Base-by-base conservation (phyloP, 2,888 invertebrate species). In the Dryococelus australis region DNA sequence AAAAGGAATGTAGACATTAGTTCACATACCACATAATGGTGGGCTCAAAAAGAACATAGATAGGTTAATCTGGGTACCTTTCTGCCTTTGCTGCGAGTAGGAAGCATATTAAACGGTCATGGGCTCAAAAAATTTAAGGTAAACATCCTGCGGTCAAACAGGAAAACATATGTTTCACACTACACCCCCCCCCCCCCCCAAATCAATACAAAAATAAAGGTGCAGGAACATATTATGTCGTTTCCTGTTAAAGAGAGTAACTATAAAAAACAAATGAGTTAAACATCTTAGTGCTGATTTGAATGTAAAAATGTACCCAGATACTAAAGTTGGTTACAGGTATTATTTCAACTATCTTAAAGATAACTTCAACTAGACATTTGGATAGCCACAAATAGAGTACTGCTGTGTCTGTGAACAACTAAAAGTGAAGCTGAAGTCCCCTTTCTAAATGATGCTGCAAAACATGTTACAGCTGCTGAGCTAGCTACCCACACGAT, bases 321-420 rank as follows among this genome's bases (percentile, higher is more conserved):
- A 47, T 65, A 83, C 85, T 28, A 88, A 88, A 53, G 89, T 90
- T 84, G 89, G 84, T 28, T 90, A 89, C 43, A 35, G 88, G 26
- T 90, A 87, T 87, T 88, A 88, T 86, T 85, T 85, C 27, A 89
- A 88, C 65, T 87, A 88, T 85, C 90, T 89, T 85, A 87, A 86
- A 65, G 87, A 89, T 85, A 89, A 90, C 80, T 89, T 89, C 79
- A 84, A 85, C 78, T 87, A 87, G 20, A 65, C 51, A 51, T 89
- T 90, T 88, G 0, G 47, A 10, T 8, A 47, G 47, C 47, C 47
- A 47, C 47, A 47, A 47, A 16, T 47, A 13, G 47, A 47, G 5
- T 47, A 16, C 47, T 47, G 47, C 47, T 47, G 8, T 47, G 47
- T 47, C 47, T 47, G 47, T 47, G 47, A 47, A 16, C 5, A 47